Evolutionary conservation across 2,888 invertebrate species (phyloP), one percentile per base, ranked within the genome.

Genomic region (Ethmia dodecea): DNA sequence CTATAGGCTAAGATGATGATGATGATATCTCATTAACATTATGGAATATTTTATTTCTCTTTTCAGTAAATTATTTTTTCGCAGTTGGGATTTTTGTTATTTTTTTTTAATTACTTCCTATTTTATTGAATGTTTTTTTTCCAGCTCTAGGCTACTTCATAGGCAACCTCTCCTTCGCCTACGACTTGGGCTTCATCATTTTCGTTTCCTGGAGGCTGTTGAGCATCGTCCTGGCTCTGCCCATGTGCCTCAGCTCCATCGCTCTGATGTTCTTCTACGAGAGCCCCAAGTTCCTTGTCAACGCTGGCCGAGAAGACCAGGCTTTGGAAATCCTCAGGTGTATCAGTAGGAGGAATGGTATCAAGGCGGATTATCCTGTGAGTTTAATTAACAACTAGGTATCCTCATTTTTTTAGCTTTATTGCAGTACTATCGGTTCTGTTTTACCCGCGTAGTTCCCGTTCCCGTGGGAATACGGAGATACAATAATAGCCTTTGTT

Each of bases 211-310:
- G 70, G 70, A 46, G 70, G 18, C 45, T 73, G 14, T 37, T 69
- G 25, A 41, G 46, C 11, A 40, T 70, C 9, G 45, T 81, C 3
- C 60, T 79, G 33, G 66, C 88, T 5, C 16, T 90, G 8, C 90
- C 92, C 0, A 86, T 89, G 27, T 56, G 91, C 1, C 43, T 89
- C 3, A 88, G 90, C 26, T 87, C 87, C 0, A 34, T 88, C n/a
- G 61, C 84, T 0, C 60, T 90, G 12, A 70, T 81, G 28, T 74
- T 87, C 35, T 80, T 88, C 41, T 88, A 90, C n/a, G 93, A 93
- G 60, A 92, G 91, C 56, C 92, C 93, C 1, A 92, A 92, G 63
- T 93, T 90, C 59, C 66, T 92, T 5, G 86, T 92, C 70, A 87
- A 89, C 13, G 81, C 84, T 37, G 89, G 90, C 6, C 71, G 74